Evolutionary conservation across 2,113 vertebrate species (phyloP).

Genomic region (Xenopus tropicalis): DNA sequence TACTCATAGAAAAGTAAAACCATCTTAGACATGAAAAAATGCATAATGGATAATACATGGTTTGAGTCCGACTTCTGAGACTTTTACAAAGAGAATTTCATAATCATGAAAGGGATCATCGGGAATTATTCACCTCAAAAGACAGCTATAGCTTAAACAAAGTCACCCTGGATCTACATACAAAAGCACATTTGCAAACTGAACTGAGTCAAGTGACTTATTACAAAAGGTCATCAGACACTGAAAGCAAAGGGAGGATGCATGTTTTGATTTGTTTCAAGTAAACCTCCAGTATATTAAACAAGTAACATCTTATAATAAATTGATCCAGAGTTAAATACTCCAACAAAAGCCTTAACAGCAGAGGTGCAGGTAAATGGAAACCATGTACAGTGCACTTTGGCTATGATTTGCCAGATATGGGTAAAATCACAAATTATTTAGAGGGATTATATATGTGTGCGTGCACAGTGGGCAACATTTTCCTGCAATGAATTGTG

Average conservation of each 20-base stretch:
- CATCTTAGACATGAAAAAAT: slow-evolving; percentile 20
- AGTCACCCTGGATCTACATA: neutral
- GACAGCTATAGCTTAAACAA: slow-evolving; percentile 8
- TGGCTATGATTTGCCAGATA: no score
- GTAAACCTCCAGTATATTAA: no score
- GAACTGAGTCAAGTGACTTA: neutral
- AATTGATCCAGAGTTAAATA: no score
- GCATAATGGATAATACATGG: slow-evolving; percentile 37
- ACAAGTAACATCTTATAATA: no score
- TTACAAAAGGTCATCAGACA: slow-evolving; percentile 1
- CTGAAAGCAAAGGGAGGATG: neutral
- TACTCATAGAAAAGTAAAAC: slow-evolving; percentile 20
- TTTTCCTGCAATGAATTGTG: no score
- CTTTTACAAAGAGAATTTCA: slow-evolving; percentile 29
- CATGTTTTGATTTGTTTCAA: neutral
- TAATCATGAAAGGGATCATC: slow-evolving; percentile 34
- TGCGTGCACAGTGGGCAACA: no score
- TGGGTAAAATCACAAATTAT: no score
- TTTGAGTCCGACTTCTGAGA: slow-evolving; percentile 31
- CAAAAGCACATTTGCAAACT: neutral
- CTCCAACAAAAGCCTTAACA: no score
- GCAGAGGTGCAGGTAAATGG: no score
- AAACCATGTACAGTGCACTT: no score
- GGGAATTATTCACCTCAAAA: slow-evolving; percentile 19
- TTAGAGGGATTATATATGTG: no score